Evolutionary conservation across 35 echinoderm and acorn worm species (phyloP).

Genomic region (Diadema setosum): DNA sequence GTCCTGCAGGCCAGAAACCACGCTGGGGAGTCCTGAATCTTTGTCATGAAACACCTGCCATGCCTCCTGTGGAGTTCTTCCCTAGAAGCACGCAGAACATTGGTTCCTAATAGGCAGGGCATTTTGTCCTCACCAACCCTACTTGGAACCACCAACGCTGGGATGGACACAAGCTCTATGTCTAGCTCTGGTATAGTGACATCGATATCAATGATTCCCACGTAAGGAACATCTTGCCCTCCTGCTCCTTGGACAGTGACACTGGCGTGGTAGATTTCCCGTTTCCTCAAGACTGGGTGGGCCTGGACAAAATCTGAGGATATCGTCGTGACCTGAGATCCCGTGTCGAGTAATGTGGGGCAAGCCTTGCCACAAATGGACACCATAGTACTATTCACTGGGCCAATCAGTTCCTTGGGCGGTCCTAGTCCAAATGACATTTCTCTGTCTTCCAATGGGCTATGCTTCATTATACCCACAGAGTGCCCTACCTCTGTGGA

Average conservation of each 20-base stretch:
- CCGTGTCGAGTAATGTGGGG: neutral
- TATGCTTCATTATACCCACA: neutral
- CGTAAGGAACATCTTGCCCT: neutral
- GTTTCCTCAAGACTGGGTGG: neutral
- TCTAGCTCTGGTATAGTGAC: neutral
- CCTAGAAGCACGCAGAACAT: neutral
- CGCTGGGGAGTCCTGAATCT: neutral
- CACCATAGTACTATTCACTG: neutral
- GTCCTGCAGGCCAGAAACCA: neutral
- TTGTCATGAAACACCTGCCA: neutral
- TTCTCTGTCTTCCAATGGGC: neutral
- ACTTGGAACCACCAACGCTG: neutral
- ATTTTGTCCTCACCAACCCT: neutral
- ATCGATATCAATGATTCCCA: neutral
- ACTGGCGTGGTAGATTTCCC: neutral
- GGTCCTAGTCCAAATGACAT: neutral
- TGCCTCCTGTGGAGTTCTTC: neutral
- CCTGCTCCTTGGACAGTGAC: neutral
- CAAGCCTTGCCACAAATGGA: neutral
- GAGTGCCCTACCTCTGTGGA: neutral
- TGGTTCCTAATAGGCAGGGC: neutral
- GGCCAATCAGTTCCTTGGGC: neutral
- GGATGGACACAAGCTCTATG: neutral
- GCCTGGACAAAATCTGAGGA: neutral
- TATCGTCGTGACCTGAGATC: slow-evolving; percentile 21